Evolutionary conservation across 2,797 vertebrate species (phyloP), one percentile per base, ranked within the genome.

Genomic region (Gymnodraco acuticeps): DNA sequence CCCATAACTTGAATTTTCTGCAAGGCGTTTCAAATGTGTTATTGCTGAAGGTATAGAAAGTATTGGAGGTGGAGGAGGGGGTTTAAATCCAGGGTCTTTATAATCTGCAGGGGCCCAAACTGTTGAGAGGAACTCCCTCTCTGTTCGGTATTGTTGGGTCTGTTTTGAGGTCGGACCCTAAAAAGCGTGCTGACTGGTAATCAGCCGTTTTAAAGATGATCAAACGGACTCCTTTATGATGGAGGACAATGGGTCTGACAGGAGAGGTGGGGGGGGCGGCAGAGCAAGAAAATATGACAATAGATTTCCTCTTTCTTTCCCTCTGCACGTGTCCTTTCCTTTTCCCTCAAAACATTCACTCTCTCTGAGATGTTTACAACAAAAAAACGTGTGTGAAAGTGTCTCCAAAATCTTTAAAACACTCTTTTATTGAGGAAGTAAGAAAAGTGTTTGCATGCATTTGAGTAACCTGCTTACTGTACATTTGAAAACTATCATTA

Each of bases 101-200:
- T 77, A 73, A 84, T 84, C 68, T 61, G 56, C 50, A 47, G 78
- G 79, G 87, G 79, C 75, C 70, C 73, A 74, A 82, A 86, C 75
- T 66, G 70, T 12, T 75, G 3, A 20, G 73, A 81, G 76, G 73
- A 86, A 80, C 81, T 84, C 64, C 75, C 60, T 73, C 62, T 76
- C 78, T 63, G 64, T 17, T 65, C 47, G 4, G 79, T 63, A 84
- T 90, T 89, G 84, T 90, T 59, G 73, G 3, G 42, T 8, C 14
- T 64, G 78, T 86, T 87, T 66, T 90, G 88, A 90, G 85, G 78
- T 78, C 23, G 47, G 73, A 89, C 85, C 86, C 81, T 91, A 89
- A 91, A 38, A 92, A 89, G 77, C 60, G 33, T 79, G 67, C 80
- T 90, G 87, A 92, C 90, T 89, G 87, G 80, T 88, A 82, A 92